Percentiles rank a stretch among this genome's conserved stretches.
Conservation (phyloP, 2,113 vertebrate genomes). For the Gallinago jamesoni region DNA sequence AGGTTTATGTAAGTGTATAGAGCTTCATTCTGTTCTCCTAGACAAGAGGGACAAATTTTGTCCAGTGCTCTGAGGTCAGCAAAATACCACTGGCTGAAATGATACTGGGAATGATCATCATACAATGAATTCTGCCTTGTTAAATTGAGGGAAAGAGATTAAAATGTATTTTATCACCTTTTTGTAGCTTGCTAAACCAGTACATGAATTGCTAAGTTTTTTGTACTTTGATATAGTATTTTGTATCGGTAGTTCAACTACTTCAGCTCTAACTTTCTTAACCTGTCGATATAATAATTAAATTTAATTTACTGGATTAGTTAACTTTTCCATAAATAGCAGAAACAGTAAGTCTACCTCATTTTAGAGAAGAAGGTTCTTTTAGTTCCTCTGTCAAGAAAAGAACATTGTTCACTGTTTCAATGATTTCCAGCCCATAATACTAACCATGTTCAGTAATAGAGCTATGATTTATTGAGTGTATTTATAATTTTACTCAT, state of each 20-base stretch:
- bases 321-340: background rate
- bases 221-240: background rate
- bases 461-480: background rate
- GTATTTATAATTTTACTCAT: background rate
- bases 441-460: background rate
- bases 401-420: background rate
- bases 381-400: background rate
- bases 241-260: background rate
- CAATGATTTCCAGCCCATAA: background rate
- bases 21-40: background rate
- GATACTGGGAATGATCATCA: background rate
- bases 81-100: background rate
- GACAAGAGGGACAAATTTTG: background rate
- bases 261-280: background rate
- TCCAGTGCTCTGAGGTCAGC: background rate
- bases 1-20: slow-evolving; percentile 10
- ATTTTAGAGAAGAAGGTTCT: background rate
- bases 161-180: background rate
- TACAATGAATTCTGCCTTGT: background rate
- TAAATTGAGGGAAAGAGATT: background rate
- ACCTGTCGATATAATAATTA: background rate
- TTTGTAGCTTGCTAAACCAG: background rate
- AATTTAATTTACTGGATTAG: background rate
- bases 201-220: background rate
- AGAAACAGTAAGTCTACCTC: background rate